Evolutionary conservation across 2,113 vertebrate genomes (phyloP).

Genomic region (Silurus asotus): DNA sequence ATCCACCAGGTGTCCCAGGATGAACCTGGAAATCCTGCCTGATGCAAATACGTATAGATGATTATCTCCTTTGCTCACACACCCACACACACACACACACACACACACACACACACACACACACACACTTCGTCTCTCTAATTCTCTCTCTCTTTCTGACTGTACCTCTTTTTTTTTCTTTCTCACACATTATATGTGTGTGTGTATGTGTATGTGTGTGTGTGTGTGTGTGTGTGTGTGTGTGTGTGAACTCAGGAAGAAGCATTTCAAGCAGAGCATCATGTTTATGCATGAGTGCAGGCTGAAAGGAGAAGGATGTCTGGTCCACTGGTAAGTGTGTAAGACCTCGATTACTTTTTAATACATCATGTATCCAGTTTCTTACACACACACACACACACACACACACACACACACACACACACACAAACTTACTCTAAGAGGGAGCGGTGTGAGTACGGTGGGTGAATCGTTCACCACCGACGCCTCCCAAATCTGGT

Average conservation of each 20-base stretch:
- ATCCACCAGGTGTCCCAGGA: too few species aligned
- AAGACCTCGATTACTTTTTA: slow-evolving; percentile 51
- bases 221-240: slow-evolving; percentile 10
- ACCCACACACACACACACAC: neutral
- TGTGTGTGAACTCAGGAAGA: slow-evolving; percentile 70
- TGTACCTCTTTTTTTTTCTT: neutral
- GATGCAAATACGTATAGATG: too few species aligned
- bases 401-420: neutral
- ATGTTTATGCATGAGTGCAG: slow-evolving; percentile 91
- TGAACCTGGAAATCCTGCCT: too few species aligned
- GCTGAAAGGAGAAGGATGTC: slow-evolving; percentile 84
- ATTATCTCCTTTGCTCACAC: neutral
- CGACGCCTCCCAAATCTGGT: neutral
- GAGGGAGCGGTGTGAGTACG: slow-evolving; percentile 16
- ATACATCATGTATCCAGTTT: neutral
- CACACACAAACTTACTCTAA: neutral
- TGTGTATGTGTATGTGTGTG: too few species aligned
- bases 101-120: neutral
- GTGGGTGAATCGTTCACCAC: neutral
- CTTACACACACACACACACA: neutral
- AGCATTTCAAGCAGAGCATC: slow-evolving; percentile 94
- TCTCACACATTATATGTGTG: neutral
- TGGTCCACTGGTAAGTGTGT: slow-evolving; percentile 90
- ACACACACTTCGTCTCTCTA: neutral
- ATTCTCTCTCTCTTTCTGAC: neutral